A percentile compares a stretch with the other conserved stretches of the same genome.
Evolutionary conservation across 2,113 vertebrate species (phyloP).

Genomic region (Columba janthina): DNA sequence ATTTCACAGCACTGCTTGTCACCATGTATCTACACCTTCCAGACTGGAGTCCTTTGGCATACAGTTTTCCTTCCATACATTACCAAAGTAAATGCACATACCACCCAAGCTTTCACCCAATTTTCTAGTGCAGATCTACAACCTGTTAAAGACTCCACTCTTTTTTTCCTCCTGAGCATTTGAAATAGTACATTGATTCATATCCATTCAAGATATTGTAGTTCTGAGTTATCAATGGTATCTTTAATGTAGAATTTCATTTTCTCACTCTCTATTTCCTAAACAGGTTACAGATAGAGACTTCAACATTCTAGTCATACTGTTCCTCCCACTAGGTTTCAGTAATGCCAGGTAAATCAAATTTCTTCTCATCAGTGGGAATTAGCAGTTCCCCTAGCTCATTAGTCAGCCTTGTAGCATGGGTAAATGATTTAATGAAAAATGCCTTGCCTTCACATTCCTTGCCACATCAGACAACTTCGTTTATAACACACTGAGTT

Average conservation of each 20-base stretch:
- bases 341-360: neutral
- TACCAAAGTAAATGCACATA: neutral
- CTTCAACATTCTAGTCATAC: neutral
- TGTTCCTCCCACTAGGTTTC: neutral
- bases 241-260: neutral
- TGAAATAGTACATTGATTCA: neutral
- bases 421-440: neutral
- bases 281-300: neutral
- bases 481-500: neutral
- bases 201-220: neutral
- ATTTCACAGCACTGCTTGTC: neutral
- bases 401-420: neutral
- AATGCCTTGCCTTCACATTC: neutral
- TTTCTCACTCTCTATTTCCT: neutral
- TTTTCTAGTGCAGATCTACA: neutral
- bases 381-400: neutral
- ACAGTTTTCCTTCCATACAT: neutral
- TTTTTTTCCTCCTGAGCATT: neutral
- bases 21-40: neutral
- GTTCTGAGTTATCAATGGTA: neutral
- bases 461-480: neutral
- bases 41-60: neutral
- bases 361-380: neutral
- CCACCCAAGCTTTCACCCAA: neutral
- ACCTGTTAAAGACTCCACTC: neutral